Evolutionary conservation across 2,113 vertebrate species (phyloP), one percentile per base, ranked within the genome.

Genomic region (Larimichthys polyactis): DNA sequence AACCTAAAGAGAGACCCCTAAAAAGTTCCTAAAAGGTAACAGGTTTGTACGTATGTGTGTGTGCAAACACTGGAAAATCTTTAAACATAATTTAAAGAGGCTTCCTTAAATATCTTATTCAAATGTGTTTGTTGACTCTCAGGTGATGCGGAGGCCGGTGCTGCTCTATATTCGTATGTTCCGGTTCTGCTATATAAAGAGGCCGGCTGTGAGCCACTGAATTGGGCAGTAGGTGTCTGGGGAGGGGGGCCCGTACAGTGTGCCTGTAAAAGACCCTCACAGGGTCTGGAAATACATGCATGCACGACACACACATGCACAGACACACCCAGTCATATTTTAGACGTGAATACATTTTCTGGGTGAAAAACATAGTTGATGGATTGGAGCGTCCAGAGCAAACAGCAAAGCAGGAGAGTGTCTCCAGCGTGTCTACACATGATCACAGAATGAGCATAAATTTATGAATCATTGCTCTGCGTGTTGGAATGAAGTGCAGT

Each of bases 141-240:
- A 75, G 77, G 24, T 67, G 52, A 60, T 54, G 27, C 64, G 68
- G 68, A 40, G 57, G 52, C 36, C 60, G 52, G 40, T 74, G 74
- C 17, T 71, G 46, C 44, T 64, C 70, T 49, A 36, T 70, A 19
- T 73, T 36, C 19, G 54, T 55, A 55, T 27, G 54, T 86, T 59
- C 29, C 48, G 3, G 58, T 40, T 24, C 63, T 54, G 43, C 78
- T 19, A 0, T 19, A 77, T 87, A 75, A 72, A 91, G 65, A 82
- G 70, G 29, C 75, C 66, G 46, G 76, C 84, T 91, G 76, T 66
- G 77, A 82, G 72, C 29, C 27, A 12, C 5, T 91, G 88, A 90
- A 88, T 84, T 57, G 71, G 82, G 44, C 81, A 27, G 44, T 65
- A 90, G 90, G 89, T 91, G 90, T 88, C 43, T 46, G 36, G 36